phyloP scores from a whole-genome alignment of 2,888 invertebrate species.

The Amphipoea lucens region DNA sequence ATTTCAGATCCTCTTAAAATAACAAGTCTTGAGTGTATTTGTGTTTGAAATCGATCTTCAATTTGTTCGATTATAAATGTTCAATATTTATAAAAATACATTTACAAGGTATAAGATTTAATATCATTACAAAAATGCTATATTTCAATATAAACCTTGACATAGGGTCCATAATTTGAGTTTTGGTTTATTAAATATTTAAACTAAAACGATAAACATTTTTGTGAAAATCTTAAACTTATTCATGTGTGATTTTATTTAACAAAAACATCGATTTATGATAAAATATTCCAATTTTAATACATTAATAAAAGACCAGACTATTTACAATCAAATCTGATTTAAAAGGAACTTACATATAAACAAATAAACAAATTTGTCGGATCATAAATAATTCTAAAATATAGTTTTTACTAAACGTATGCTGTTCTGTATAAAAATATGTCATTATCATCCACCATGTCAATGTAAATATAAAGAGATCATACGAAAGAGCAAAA shows the following conservation, averaged over 20 bases:
- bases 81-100: not conserved
- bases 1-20: constrained; percentile 57
- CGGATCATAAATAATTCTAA: not conserved
- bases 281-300: not conserved
- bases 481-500: not conserved
- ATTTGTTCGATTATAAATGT: not conserved
- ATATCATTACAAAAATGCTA: not conserved
- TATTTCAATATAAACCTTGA: not conserved
- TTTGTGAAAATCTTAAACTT: not conserved
- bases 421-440: not conserved
- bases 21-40: constrained; percentile 51
- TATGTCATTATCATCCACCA: not conserved
- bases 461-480: not conserved
- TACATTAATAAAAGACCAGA: not conserved
- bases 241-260: not conserved
- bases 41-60: constrained; percentile 9
- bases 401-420: not conserved
- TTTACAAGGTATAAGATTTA: not conserved
- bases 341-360: not conserved
- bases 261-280: not conserved
- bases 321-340: not conserved
- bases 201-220: not conserved
- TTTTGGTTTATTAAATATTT: not conserved
- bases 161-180: not conserved
- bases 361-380: not conserved